phyloP scores from a whole-genome alignment of 2,888 invertebrate species.

The Ophonus ardosiacus region DNA sequence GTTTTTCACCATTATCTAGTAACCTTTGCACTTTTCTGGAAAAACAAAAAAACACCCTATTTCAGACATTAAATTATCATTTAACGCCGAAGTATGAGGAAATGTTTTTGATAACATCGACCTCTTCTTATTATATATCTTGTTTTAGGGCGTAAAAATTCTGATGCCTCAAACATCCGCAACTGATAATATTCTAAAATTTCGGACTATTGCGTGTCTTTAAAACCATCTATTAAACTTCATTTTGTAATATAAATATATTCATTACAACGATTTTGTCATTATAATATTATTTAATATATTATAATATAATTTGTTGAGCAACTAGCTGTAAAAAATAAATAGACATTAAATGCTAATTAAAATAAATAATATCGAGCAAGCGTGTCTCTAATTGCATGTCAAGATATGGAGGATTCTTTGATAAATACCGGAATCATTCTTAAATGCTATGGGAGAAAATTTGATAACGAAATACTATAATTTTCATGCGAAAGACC shows the following conservation, averaged over 20 bases:
- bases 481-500: constrained; percentile 40
- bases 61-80: background rate
- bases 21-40: too few species aligned
- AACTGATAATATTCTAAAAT: background rate
- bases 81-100: background rate
- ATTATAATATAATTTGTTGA: constrained; percentile 1
- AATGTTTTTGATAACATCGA: background rate
- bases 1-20: too few species aligned
- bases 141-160: background rate
- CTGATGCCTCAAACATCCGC: constrained; percentile 3
- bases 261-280: constrained; percentile 1
- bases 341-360: background rate
- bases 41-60: too few species aligned
- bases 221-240: constrained; percentile 1
- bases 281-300: constrained; percentile 11
- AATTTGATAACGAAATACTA: constrained; percentile 39
- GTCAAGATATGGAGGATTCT: constrained; percentile 4
- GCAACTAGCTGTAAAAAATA: background rate
- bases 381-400: background rate
- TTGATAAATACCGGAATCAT: constrained; percentile 14
- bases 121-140: background rate
- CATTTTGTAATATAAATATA: constrained; percentile 28
- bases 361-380: constrained; percentile 15
- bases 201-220: background rate
- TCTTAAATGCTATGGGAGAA: constrained; percentile 13